These are phyloP conservation scores for Picus viridis DNA, from an alignment of 2,797 vertebrate genomes.

Conservation along the genomic window DNA sequence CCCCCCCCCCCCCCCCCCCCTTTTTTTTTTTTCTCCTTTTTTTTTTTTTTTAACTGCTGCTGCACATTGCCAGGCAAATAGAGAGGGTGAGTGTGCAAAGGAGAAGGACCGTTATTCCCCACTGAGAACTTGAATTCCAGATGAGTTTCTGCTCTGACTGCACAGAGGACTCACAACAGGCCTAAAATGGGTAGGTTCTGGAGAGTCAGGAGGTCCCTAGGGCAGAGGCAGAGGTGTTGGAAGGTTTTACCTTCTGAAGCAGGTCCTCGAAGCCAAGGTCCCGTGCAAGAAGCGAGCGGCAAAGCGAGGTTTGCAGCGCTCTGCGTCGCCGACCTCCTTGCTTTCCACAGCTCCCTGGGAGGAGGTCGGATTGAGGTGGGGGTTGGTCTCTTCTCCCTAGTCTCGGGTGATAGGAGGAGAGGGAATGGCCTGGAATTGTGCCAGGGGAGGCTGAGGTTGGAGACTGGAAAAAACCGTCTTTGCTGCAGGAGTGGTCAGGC, in stretches of 20 bases:
- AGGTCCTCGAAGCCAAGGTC: not conserved
- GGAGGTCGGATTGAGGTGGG: no score
- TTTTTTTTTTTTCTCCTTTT: not conserved
- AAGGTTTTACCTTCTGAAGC: not conserved
- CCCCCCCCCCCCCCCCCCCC: no score
- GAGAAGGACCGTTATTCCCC: constrained; percentile 24
- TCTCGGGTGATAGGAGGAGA: no score
- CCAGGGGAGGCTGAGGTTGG: no score
- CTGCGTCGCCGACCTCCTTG: no score
- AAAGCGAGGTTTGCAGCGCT: not conserved
- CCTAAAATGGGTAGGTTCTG: not conserved
- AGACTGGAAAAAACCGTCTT: no score
- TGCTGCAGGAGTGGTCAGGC: no score
- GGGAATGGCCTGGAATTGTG: no score
- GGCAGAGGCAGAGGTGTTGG: not conserved
- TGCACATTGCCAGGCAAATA: constrained; percentile 37
- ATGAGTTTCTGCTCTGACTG: not conserved
- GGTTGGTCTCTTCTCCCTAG: no score
- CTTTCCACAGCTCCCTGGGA: no score
- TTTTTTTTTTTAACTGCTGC: not conserved
- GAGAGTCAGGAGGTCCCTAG: not conserved
- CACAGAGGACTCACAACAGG: not conserved
- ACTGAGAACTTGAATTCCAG: constrained; percentile 70
- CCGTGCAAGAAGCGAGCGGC: not conserved
- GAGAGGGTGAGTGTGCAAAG: constrained; percentile 30